These are phyloP conservation scores for Pantherophis guttatus DNA, from an alignment of 2,113 vertebrate genomes.

Conservation along the genomic window DNA sequence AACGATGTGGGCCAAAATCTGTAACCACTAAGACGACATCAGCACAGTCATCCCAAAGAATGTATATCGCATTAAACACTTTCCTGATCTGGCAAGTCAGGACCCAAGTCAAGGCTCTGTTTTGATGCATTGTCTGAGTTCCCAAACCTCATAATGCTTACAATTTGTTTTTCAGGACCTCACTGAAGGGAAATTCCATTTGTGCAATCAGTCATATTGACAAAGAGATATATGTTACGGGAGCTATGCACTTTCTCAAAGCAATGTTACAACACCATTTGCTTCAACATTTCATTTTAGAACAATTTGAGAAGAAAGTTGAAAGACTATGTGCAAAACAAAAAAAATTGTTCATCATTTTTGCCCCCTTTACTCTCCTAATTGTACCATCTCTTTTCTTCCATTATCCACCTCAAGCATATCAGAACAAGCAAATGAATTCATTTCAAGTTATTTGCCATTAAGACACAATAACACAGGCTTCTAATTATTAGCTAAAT, in stretches of 20 bases:
- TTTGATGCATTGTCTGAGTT: not conserved
- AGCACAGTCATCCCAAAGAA: not conserved
- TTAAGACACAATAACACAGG: not conserved
- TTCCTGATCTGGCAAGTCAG: not conserved
- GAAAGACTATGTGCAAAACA: slow-evolving; percentile 69
- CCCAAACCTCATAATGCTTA: not conserved
- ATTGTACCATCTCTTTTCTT: slow-evolving; percentile 73
- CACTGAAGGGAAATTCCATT: not conserved
- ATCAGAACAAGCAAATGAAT: not conserved
- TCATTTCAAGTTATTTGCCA: not conserved
- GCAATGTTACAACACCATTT: not conserved
- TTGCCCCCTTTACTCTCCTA: slow-evolving; percentile 80
- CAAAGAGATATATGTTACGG: not conserved
- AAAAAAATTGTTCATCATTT: slow-evolving; percentile 73
- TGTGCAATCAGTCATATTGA: not conserved
- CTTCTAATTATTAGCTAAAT: not conserved
- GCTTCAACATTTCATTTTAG: not conserved
- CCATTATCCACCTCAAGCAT: slow-evolving; percentile 10
- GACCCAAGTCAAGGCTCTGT: not conserved
- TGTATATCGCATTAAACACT: not conserved
- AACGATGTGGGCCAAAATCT: not conserved
- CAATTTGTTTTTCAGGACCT: not conserved
- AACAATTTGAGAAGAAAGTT: slow-evolving; percentile 68
- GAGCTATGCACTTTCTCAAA: not conserved
- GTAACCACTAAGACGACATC: not conserved